Conservation (phyloP, 2,113 vertebrate genomes). For the Orcinus orca region DNA sequence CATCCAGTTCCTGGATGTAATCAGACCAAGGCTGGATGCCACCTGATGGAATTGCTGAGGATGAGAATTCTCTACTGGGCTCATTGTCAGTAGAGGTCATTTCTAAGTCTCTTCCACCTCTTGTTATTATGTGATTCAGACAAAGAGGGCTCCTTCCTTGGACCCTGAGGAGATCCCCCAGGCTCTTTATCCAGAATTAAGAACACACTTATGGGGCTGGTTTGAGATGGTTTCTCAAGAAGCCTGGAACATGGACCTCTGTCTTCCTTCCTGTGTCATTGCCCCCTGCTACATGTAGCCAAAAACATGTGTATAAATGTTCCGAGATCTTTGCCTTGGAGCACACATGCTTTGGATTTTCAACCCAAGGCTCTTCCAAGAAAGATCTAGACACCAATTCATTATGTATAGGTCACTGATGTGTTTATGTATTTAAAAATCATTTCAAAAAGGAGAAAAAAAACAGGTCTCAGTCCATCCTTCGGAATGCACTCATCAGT, state of each 20-base stretch:
- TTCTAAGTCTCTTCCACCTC: neutral
- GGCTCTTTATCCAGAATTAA: neutral
- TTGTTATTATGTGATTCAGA: neutral
- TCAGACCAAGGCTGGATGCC: neutral
- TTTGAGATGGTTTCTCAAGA: neutral
- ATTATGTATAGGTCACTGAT: slow-evolving; percentile 22
- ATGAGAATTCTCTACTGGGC: neutral
- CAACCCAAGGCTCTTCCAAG: slow-evolving; percentile 37
- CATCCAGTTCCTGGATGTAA: neutral
- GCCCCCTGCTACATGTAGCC: neutral
- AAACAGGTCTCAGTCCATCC: slow-evolving; percentile 1
- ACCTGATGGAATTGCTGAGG: neutral
- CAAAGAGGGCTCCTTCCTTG: neutral
- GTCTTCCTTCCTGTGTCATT: neutral
- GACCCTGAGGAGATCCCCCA: neutral
- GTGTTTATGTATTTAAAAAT: slow-evolving; percentile 51
- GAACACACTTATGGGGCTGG: neutral
- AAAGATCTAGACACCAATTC: slow-evolving; percentile 42
- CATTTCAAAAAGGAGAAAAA: slow-evolving; percentile 48
- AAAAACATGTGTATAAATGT: neutral
- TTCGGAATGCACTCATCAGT: slow-evolving; percentile 6
- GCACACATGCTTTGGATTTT: slow-evolving; percentile 36
- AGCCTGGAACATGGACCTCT: neutral
- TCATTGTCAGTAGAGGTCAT: neutral
- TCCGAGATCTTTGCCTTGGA: slow-evolving; percentile 16